phyloP scores from a whole-genome alignment of 2,888 invertebrate genomes.

The Mechanitis mazaeus region DNA sequence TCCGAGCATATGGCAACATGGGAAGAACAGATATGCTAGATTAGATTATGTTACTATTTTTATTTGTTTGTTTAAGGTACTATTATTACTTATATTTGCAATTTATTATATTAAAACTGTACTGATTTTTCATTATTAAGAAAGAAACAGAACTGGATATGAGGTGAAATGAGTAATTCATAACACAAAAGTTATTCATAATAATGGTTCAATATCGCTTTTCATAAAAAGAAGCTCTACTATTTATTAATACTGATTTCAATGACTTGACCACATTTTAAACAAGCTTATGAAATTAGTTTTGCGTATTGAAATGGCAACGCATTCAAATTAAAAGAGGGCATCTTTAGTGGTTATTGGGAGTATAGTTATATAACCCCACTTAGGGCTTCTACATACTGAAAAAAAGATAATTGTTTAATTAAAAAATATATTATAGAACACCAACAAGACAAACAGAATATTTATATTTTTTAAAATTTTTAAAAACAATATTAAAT shows the following conservation, averaged over 20 bases:
- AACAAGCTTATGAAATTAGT: constrained; percentile 25
- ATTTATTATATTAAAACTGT: too few species aligned
- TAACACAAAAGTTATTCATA: background rate
- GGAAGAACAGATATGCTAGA: constrained; percentile 34
- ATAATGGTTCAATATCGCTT: too few species aligned
- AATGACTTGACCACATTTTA: constrained; percentile 5
- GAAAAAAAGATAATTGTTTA: background rate
- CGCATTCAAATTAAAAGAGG: constrained; percentile 29
- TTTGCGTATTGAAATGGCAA: constrained; percentile 27
- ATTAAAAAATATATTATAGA: too few species aligned
- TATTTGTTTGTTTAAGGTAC: background rate
- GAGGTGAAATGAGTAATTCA: background rate
- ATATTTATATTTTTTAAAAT: too few species aligned
- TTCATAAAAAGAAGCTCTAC: too few species aligned
- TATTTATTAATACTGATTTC: background rate
- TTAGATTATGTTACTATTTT: constrained; percentile 42
- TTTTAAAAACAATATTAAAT: too few species aligned
- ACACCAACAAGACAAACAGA: too few species aligned
- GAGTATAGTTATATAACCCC: constrained; percentile 45
- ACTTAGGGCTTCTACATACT: constrained; percentile 27
- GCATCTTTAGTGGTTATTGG: constrained; percentile 47
- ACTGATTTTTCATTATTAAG: too few species aligned
- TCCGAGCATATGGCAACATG: constrained; percentile 48
- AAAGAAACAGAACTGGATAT: too few species aligned
- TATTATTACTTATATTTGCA: background rate